Evolutionary conservation across 2,888 invertebrate genomes (phyloP), one percentile per base, ranked within the genome.

Genomic region (Dorcus parallelipipedus): DNA sequence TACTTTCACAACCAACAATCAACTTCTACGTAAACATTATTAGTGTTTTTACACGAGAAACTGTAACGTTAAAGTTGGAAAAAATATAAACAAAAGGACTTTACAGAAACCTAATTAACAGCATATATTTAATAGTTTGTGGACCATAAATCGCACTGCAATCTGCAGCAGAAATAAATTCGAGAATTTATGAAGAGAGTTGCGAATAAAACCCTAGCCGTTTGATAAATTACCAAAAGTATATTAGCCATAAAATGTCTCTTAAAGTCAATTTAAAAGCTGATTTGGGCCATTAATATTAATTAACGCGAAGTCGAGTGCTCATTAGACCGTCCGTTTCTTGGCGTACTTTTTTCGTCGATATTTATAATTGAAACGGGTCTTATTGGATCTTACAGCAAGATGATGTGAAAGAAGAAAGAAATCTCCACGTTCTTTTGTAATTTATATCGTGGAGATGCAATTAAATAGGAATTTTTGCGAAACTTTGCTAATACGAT

Each of bases 231-330:
- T 61, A 55, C 51, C 49, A 4, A 51, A 65, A 62, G 64, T 68
- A 69, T 68, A 68, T 69, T 67, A 66, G 62, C 68, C 64, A 66
- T 67, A 67, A 69, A 69, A 63, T 68, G 64, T 65, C 65, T 68
- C 67, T 62, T 57, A 64, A 64, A 64, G 69, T 66, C 70, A 70
- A 71, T 71, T 69, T 68, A 65, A 63, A 64, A 56, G 61, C 54
- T 66, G 64, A 65, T 62, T 63, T 62, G 60, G 56, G 50, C 62
- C 67, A 69, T 69, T 69, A 69, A 69, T 69, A 69, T 69, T 69
- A 69, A 69, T 69, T 69, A 69, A 67, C 65, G 55, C 54, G 56
- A 64, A 67, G 64, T 67, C 58, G 66, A 62, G 62, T 61, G 64
- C 62, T 65, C 65, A 64, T 67, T 67, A 63, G 64, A 67, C 64